Evolutionary conservation across 2,797 vertebrate genomes (phyloP).

Genomic region (Eptatretus atami): DNA sequence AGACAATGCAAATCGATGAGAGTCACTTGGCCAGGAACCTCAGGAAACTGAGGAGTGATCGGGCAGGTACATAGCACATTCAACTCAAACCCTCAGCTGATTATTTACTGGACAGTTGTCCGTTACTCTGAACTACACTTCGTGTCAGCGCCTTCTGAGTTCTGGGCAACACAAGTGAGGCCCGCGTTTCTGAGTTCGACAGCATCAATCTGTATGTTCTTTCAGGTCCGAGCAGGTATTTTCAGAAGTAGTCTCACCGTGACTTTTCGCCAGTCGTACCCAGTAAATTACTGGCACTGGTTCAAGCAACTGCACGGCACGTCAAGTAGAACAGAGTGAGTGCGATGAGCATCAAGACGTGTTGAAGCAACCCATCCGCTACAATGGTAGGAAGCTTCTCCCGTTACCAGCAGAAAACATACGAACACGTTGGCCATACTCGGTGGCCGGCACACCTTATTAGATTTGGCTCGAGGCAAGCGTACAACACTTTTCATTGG

Average conservation of each 20-base stretch:
- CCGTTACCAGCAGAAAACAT: constrained; percentile 72
- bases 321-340: constrained; percentile 29
- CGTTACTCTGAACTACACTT: constrained; percentile 32
- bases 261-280: constrained; percentile 36
- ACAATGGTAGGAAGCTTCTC: constrained; percentile 51
- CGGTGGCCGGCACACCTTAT: constrained; percentile 67
- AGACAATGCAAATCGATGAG: constrained; percentile 45
- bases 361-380: constrained; percentile 35
- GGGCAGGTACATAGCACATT: constrained; percentile 22
- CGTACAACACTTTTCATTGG: constrained; percentile 28
- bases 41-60: constrained; percentile 39
- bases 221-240: constrained; percentile 33
- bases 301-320: constrained; percentile 58
- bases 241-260: constrained; percentile 11
- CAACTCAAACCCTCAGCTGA: constrained; percentile 12
- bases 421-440: constrained; percentile 36
- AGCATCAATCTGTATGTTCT: constrained; percentile 49
- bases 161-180: constrained; percentile 83
- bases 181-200: constrained; percentile 28
- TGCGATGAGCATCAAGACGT: constrained; percentile 20
- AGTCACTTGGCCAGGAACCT: constrained; percentile 18
- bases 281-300: constrained; percentile 65
- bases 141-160: constrained; percentile 59
- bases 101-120: constrained; percentile 12
- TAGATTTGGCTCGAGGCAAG: constrained; percentile 75